Conservation (phyloP, 2,888 invertebrate species). For the Cremastinae sp. region DNA sequence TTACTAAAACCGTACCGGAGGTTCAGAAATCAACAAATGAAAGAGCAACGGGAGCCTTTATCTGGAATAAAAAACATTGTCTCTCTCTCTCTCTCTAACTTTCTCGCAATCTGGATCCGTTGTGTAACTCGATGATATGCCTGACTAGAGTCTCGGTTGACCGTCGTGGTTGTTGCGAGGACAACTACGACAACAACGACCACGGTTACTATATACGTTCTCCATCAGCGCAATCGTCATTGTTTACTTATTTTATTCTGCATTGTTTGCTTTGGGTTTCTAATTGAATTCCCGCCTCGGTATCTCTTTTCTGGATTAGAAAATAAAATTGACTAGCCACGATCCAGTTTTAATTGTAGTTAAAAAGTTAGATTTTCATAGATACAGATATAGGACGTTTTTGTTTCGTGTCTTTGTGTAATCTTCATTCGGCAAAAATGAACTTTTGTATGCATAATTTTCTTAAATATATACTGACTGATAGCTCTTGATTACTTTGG, state of each 20-base stretch:
- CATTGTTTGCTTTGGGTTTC: conserved; percentile 28
- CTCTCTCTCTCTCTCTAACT: conserved; percentile 16
- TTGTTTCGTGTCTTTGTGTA: too few species aligned
- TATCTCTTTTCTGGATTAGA: background rate
- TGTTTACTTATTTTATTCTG: conserved; percentile 45
- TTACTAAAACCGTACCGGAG: background rate
- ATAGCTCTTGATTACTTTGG: too few species aligned
- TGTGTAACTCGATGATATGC: conserved; percentile 51
- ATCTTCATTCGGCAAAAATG: too few species aligned
- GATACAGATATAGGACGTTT: too few species aligned
- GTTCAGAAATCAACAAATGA: too few species aligned
- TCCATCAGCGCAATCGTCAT: background rate
- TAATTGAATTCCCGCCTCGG: background rate
- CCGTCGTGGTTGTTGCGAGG: conserved; percentile 18
- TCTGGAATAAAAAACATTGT: conserved; percentile 1
- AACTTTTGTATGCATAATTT: too few species aligned
- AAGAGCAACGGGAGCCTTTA: background rate
- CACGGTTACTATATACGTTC: conserved; percentile 27
- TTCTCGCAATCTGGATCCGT: conserved; percentile 30
- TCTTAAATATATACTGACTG: background rate
- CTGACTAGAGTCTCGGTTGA: conserved; percentile 42
- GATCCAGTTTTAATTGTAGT: background rate
- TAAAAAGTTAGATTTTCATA: too few species aligned
- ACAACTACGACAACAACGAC: conserved; percentile 6
- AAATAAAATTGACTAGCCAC: conserved; percentile 4